A percentile compares a stretch with the other conserved stretches of the same genome.
Evolutionary conservation across 2,797 vertebrate genomes (phyloP).

Genomic region (Sylvia borin): DNA sequence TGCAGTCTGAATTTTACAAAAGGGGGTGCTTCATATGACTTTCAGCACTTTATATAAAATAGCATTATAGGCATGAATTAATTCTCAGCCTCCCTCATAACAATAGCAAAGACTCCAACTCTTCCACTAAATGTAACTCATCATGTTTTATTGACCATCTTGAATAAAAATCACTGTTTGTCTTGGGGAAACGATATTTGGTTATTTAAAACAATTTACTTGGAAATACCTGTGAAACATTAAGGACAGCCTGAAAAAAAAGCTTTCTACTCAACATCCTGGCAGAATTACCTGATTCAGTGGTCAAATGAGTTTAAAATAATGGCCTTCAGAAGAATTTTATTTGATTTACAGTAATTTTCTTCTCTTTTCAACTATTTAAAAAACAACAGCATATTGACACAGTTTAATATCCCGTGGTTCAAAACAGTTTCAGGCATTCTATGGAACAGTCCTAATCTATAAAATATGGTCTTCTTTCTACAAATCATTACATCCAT

Average conservation of each 20-base stretch:
- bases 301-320: conserved; percentile 40
- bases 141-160: conserved; percentile 27
- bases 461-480: neutral
- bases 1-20: too few species aligned
- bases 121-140: conserved; percentile 14
- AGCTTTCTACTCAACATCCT: neutral
- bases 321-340: conserved; percentile 2
- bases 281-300: conserved; percentile 12
- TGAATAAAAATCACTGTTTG: conserved; percentile 18
- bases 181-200: neutral
- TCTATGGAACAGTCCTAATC: neutral
- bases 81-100: too few species aligned
- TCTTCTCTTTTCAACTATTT: conserved; percentile 1
- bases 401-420: neutral
- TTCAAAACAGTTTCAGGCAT: neutral
- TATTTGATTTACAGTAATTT: conserved; percentile 43
- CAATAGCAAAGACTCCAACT: neutral
- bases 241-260: neutral
- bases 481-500: conserved; percentile 22
- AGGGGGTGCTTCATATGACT: too few species aligned
- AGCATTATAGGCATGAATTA: too few species aligned
- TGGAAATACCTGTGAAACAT: neutral
- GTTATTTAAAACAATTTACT: conserved; percentile 47
- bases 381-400: neutral
- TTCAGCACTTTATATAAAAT: too few species aligned